Base-by-base conservation (phyloP, 2,888 invertebrate genomes). In the Athalia circularis region DNA sequence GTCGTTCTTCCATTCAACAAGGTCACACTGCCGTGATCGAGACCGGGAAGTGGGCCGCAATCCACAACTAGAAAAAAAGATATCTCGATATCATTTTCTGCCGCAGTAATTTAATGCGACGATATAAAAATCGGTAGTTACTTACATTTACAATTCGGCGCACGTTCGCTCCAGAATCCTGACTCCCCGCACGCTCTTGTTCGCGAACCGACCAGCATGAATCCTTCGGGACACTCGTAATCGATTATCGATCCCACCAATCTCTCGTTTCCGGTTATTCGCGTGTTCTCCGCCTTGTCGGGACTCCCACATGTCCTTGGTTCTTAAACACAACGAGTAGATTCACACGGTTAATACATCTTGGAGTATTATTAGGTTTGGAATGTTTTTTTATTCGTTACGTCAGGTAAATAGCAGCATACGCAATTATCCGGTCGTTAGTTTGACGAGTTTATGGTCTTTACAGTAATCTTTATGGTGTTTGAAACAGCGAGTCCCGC, bases 291-390 rank as follows among this genome's bases (percentile, higher is more conserved):
- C 65, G 94, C 91, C 84, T 96, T 95, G 86, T 97, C 97, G 0
- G 98, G 97, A 86, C 96, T 97, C 11, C 98, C 97, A 87, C 98
- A 98, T 0, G 94, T 93, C 3, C 95, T 93, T 0, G 97, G 97
- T 82, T 94, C 97, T 97, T 90, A 13, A 89, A 88, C 83, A 79
- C 47, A 47, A 11, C 2, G 47, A 57, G 59, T 7, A 72, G 59
- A 47, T 72, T 72, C 9, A 13, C 15, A 72, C 29, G 29, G 0
- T 29, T 29, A 29, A 29, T 29, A 29, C 2, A 29, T 29, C 29
- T 29, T 29, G 2, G 29, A n/a, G 29, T 29, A 29, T 29, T 29
- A 2, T 29, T 29, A 29, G 1, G 29, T 29, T 29, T 29, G 29
- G 29, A 29, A 29, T 29, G n/a, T 29, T 2, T 29, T 29, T 29